Conservation (phyloP, 2,888 invertebrate species). For the Lasius platythorax region DNA sequence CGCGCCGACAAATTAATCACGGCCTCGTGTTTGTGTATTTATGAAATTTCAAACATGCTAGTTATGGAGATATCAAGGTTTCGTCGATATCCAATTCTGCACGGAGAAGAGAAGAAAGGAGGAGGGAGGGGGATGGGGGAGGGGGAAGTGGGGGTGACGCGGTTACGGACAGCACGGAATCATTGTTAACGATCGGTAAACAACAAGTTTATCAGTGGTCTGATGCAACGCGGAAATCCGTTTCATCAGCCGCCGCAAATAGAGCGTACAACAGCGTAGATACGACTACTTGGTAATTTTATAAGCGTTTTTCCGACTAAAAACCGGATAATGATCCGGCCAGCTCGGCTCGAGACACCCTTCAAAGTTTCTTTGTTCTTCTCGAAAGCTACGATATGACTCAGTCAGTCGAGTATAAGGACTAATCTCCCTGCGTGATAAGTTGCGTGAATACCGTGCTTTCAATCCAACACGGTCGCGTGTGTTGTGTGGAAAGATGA, state of each 20-base stretch:
- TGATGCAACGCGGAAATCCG: slow-evolving; percentile 83
- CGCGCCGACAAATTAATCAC: neutral
- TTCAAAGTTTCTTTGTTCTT: slow-evolving; percentile 63
- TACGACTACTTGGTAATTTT: slow-evolving; percentile 69
- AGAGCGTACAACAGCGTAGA: slow-evolving; percentile 67
- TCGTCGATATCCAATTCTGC: slow-evolving; percentile 63
- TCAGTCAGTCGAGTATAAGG: slow-evolving; percentile 36
- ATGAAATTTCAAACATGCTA: neutral
- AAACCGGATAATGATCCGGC: slow-evolving; percentile 64
- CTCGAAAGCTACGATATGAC: slow-evolving; percentile 32
- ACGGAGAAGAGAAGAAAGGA: slow-evolving; percentile 37
- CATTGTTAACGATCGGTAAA: slow-evolving; percentile 76
- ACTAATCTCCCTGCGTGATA: slow-evolving; percentile 28
- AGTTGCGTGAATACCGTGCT: neutral
- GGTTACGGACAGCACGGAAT: slow-evolving; percentile 32
- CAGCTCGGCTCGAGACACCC: slow-evolving; percentile 57
- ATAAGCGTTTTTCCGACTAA: slow-evolving; percentile 59
- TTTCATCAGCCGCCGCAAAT: slow-evolving; percentile 82
- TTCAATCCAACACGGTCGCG: neutral
- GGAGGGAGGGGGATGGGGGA: neutral
- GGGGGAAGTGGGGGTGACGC: slow-evolving; percentile 25
- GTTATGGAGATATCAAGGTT: slow-evolving; percentile 62
- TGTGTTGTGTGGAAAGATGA: neutral
- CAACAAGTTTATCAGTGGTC: slow-evolving; percentile 72
- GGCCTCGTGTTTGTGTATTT: neutral